Evolutionary conservation across 2,888 invertebrate species (phyloP), one percentile per base, ranked within the genome.

Genomic region (Drosophila niveifrons): DNA sequence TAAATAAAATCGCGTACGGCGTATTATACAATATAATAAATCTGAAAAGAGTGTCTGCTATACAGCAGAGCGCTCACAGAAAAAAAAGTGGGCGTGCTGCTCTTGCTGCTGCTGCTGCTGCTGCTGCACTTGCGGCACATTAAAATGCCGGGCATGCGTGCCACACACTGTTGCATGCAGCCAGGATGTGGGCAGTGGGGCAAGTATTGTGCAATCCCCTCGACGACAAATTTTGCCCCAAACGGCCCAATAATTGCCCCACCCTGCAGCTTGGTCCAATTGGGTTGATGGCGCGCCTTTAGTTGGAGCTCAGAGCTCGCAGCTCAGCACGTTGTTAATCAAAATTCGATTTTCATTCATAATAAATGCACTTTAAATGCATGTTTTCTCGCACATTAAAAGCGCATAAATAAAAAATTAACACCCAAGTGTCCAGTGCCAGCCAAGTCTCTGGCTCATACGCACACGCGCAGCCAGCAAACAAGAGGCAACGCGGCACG

Each of bases 71-170:
- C 23, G 6, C 6, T 17, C 41, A 44, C 31, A 13, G 10, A 48
- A 46, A 31, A 83, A 82, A 88, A 89, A 89, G 90, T 84, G 90
- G 90, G 84, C 84, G 84, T 90, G 89, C 75, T 88, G 84, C 87
- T 77, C 80, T 88, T 77, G 90, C 71, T 64, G 64, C 1, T 55
- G 50, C n/a, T 18, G 29, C 28, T 43, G 76, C 15, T 2, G 43
- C 18, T 71, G 75, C 63, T 66, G 78, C 86, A 88, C 87, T 86
- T 86, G 23, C 23, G 76, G 63, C 75, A 61, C 85, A 85, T 90
- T 90, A 88, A 89, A 90, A 85, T 90, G 90, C 85, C 87, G 83
- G 89, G 48, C 90, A 84, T 84, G 84, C 84, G 87, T 84, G 89
- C 83, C 83, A 66, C 75, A 71, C 31, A 36, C 11, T 3, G 83